Evolutionary conservation across 2,113 vertebrate genomes (phyloP), one percentile per base, ranked within the genome.

Genomic region (Calyptomena viridis): DNA sequence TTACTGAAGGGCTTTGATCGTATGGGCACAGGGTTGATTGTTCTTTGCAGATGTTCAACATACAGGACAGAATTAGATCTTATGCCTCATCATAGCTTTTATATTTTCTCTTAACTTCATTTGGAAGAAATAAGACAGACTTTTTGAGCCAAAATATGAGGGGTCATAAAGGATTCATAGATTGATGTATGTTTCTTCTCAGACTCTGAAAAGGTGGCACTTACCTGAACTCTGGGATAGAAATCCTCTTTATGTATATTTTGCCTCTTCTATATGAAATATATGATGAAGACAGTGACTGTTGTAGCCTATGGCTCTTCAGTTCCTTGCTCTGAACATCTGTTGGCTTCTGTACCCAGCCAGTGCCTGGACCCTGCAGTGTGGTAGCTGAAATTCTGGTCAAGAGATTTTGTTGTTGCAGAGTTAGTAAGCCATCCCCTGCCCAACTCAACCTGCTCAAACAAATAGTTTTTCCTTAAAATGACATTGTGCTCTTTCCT

Each of bases 91-190:
- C 3, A 12, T 20, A 78, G 10, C 11, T 74, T 68, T 68, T 27
- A 5, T 13, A 7, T 28, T 64, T 84, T 80, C 5, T 66, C 6
- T 24, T 22, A 11, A n/a, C 2, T 56, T 77, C 1, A 17, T 67
- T 74, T 47, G 10, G 35, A 91, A 80, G 44, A 76, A 75, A 35
- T 69, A 53, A 78, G 5, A 8, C 3, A 5, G 5, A 2, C 42
- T 66, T 76, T 58, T 86, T 76, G 23, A 31, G 39, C 27, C 24
- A 30, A 63, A 88, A 67, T 28, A 14, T 1, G 0, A 47, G 50
- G 7, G 11, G 19, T 13, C 0, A 0, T 53, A 33, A 30, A 50
- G 28, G 6, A 27, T 66, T 50, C 3, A 10, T 30, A 42, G 3
- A 4, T 6, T 64, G 12, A n/a, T 50, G 2, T 16, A 6, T 30